These are phyloP conservation scores for Orgyia antiqua DNA, from an alignment of 2,888 invertebrate genomes.

Conservation along the genomic window DNA sequence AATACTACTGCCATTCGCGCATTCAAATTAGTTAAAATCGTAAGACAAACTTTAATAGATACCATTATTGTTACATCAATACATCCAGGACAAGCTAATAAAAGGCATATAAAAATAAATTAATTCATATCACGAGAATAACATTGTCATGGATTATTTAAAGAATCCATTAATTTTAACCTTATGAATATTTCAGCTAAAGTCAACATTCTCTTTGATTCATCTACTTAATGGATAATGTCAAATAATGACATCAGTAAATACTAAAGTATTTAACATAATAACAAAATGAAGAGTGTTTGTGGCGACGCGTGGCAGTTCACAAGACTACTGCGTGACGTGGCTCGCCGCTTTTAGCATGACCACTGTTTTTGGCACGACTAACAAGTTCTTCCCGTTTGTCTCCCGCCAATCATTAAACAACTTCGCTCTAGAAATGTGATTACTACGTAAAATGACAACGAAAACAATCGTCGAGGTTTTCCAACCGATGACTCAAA, in stretches of 20 bases:
- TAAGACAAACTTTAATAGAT: too few species aligned
- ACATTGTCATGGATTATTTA: too few species aligned
- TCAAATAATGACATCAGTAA: constrained; percentile 23
- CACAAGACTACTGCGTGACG: constrained; percentile 44
- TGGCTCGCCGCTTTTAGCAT: constrained; percentile 59
- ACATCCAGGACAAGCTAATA: too few species aligned
- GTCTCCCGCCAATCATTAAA: constrained; percentile 33
- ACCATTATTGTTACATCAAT: too few species aligned
- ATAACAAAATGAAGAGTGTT: constrained; percentile 21
- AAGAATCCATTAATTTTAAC: too few species aligned
- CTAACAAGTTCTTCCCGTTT: constrained; percentile 54
- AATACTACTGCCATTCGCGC: too few species aligned
- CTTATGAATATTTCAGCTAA: too few species aligned
- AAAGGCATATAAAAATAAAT: too few species aligned
- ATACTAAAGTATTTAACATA: constrained; percentile 32
- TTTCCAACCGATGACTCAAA: constrained; percentile 22
- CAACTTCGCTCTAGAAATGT: constrained; percentile 13
- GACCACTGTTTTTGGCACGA: constrained; percentile 57
- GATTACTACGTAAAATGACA: constrained; percentile 26
- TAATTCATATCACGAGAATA: too few species aligned
- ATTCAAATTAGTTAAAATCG: too few species aligned
- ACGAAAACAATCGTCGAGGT: constrained; percentile 21
- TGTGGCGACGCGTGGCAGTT: constrained; percentile 37
- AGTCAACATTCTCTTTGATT: too few species aligned
- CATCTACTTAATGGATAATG: too few species aligned